Base-by-base conservation (phyloP, 2,113 vertebrate species). In the Brachyhypopomus occidentalis region DNA sequence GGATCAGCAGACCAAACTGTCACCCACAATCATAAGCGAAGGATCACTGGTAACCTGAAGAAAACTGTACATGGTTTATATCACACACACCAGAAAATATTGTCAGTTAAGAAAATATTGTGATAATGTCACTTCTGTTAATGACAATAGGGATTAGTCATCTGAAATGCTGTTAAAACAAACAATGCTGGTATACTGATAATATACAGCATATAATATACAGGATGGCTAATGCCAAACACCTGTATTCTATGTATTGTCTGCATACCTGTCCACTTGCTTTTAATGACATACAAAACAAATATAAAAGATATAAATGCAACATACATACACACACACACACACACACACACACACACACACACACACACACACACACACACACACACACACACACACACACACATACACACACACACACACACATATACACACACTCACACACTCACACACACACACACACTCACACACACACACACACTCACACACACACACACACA, bases 351-450 rank as follows among this genome's bases (percentile, higher is more conserved):
- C 36, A 1, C 34, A 22, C n/a, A 59, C 36, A 34, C 8, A n/a
- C n/a, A 52, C 25, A n/a, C 75, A 45, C 38, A 67, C 30, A 30
- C 19, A 19, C n/a, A 67, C 62, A 63, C 70, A 72, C 41, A 58
- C 52, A 74, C 25, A 63, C 70, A 72, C 41, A 58, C 52, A 74
- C 25, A 30, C 9, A 12, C 45, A 27, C 22, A 52, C 70, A 52
- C 38, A 72, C 41, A 55, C 41, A 48, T 5, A 25, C 38, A 72
- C 36, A 1, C 34, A 22, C n/a, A 59, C 36, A 34, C 19, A n/a
- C n/a, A 52, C 25, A n/a, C 75, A 45, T 22, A 67, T 20, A 30
- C 11, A 8, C n/a, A 69, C 63, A 30, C 30, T 2, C 30, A 30
- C 30, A 30, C 30, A 30, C 30, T 2, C 30, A 30, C 38, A 22